Conservation (phyloP, 2,797 vertebrate species). For the Chelon labrosus region DNA sequence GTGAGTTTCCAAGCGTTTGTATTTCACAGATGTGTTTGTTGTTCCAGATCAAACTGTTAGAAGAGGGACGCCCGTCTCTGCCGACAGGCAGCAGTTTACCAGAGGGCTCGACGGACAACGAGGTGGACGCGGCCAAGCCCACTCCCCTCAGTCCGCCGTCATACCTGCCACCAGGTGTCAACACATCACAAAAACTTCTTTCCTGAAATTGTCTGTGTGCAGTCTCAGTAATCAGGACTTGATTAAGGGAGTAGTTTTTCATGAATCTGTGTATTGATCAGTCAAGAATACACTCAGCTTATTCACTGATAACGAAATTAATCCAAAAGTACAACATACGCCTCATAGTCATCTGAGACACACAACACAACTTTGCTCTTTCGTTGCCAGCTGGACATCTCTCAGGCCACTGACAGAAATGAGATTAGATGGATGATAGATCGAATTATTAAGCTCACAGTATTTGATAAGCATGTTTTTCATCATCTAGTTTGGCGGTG, state of each 20-base stretch:
- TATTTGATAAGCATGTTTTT: conserved; percentile 9
- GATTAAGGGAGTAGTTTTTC: not conserved
- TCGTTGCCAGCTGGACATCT: not conserved
- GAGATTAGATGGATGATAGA: conserved; percentile 13
- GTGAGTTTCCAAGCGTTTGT: not conserved
- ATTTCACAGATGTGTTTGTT: conserved; percentile 24
- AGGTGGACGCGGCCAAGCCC: conserved; percentile 71
- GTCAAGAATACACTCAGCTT: not conserved
- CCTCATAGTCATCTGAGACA: not conserved
- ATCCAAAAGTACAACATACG: not conserved
- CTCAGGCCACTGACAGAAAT: conserved; percentile 3
- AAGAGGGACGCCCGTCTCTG: conserved; percentile 32
- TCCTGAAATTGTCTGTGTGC: not conserved
- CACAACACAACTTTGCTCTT: not conserved
- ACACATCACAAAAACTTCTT: not conserved
- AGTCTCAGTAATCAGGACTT: not conserved
- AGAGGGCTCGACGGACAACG: conserved; percentile 67
- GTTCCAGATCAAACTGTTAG: conserved; percentile 76
- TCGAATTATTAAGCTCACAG: not conserved
- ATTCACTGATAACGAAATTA: conserved; percentile 16
- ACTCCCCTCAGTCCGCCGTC: conserved; percentile 62
- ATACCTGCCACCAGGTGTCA: conserved; percentile 68
- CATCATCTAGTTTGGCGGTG: not conserved
- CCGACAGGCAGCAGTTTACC: conserved; percentile 41
- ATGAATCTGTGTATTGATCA: not conserved